A percentile compares a stretch with the other conserved stretches of the same genome.
phyloP scores from a whole-genome alignment of 2,113 vertebrate species.

The Raja brachyura region DNA sequence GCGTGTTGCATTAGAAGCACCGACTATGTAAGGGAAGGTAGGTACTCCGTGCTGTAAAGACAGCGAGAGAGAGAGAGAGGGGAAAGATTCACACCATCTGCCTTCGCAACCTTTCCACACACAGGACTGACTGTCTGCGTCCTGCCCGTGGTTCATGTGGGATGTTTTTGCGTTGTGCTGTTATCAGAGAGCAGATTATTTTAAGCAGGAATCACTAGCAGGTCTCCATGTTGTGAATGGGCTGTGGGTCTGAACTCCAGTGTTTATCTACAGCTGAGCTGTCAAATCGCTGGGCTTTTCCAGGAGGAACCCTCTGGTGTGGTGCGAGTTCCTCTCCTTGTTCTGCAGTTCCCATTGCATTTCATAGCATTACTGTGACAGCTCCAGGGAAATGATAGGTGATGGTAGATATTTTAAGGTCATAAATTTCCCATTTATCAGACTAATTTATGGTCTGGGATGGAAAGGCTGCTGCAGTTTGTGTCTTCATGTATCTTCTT shows the following conservation, averaged over 20 bases:
- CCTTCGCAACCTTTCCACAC: slow-evolving; percentile 43
- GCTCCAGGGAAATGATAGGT: slow-evolving; percentile 60
- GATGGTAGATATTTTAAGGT: slow-evolving; percentile 57
- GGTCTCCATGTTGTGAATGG: not conserved
- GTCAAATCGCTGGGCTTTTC: slow-evolving; percentile 41
- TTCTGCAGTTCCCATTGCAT: slow-evolving; percentile 54
- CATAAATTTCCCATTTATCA: slow-evolving; percentile 62
- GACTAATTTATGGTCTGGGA: slow-evolving; percentile 59
- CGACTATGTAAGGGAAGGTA: not conserved
- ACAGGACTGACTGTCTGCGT: not conserved
- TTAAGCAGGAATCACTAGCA: not conserved
- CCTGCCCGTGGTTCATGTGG: not conserved
- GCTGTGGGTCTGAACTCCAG: not conserved
- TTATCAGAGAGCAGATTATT: slow-evolving; percentile 5
- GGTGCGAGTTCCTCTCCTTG: slow-evolving; percentile 45
- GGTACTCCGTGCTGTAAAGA: not conserved
- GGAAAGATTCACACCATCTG: slow-evolving; percentile 52
- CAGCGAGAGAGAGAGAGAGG: not conserved
- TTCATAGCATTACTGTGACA: slow-evolving; percentile 62
- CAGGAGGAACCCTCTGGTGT: slow-evolving; percentile 43
- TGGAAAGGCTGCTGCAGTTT: slow-evolving; percentile 54
- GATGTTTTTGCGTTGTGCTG: slow-evolving; percentile 15
- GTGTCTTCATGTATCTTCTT: slow-evolving; percentile 53
- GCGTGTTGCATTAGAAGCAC: slow-evolving; percentile 22
- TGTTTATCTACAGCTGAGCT: slow-evolving; percentile 39